Percentiles rank a stretch among this genome's conserved stretches.
These are phyloP conservation scores for Grammomys dolichurus DNA, from an alignment of 2,113 vertebrate genomes.

Conservation along the genomic window DNA sequence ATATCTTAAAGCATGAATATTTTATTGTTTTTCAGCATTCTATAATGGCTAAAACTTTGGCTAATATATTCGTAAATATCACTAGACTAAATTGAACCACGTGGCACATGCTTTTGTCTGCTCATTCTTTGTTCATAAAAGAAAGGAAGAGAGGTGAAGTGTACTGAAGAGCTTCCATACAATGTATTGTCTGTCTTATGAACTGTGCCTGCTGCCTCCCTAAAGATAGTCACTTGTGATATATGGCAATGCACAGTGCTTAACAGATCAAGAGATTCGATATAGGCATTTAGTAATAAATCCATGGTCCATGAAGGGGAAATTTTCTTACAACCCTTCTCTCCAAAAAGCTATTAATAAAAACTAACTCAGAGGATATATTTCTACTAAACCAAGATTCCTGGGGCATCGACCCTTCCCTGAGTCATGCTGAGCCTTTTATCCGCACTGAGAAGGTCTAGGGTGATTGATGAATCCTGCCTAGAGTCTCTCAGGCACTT, in stretches of 20 bases:
- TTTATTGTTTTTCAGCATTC: background rate
- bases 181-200: constrained; percentile 47
- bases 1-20: background rate
- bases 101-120: background rate
- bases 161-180: constrained; percentile 26
- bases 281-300: constrained; percentile 78
- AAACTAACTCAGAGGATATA: constrained; percentile 69
- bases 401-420: constrained; percentile 73
- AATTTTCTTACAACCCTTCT: constrained; percentile 73
- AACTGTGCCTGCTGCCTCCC: background rate
- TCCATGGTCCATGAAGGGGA: constrained; percentile 52
- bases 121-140: background rate
- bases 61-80: background rate
- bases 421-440: constrained; percentile 76
- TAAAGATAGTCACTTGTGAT: constrained; percentile 64
- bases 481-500: constrained; percentile 60
- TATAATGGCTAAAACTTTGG: background rate
- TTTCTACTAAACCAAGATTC: constrained; percentile 79
- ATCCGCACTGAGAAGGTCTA: constrained; percentile 70
- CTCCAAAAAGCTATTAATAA: constrained; percentile 75
- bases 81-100: background rate
- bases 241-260: constrained; percentile 50
- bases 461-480: constrained; percentile 70
- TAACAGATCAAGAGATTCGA: constrained; percentile 78
- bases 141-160: background rate